Evolutionary conservation across 2,113 vertebrate genomes (phyloP).

Genomic region (Rhinopomastus cyanomelas): DNA sequence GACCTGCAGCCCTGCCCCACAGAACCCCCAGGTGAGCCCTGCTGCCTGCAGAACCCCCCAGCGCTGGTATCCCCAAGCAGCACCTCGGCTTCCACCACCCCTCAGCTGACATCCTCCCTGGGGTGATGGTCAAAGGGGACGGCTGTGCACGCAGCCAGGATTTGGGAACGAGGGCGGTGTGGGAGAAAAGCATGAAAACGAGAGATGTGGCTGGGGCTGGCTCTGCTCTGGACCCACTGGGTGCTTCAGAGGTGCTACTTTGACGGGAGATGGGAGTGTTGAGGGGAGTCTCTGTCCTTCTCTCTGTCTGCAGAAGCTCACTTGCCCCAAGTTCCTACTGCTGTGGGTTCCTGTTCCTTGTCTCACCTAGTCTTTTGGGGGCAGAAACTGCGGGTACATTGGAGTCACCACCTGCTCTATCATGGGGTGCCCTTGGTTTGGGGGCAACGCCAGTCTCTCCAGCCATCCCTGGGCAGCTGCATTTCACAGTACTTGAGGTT

Average conservation of each 20-base stretch:
- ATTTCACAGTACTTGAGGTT: rapidly evolving
- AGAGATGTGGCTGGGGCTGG: neutral
- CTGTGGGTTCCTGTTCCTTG: neutral
- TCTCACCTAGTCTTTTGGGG: neutral
- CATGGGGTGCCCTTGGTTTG: neutral
- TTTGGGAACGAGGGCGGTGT: neutral
- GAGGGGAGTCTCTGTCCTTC: neutral
- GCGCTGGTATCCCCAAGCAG: neutral
- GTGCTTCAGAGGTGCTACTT: neutral
- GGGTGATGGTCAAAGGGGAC: neutral
- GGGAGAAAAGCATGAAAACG: neutral
- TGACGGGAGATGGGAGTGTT: neutral
- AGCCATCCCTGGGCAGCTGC: neutral
- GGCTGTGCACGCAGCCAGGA: too few relatives aligned
- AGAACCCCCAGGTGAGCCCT: slow-evolving; percentile 86
- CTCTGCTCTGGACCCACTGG: rapidly evolving
- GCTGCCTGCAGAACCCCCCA: rapidly evolving
- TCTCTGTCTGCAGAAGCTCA: neutral
- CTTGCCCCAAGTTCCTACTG: neutral
- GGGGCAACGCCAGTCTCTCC: neutral
- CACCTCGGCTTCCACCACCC: neutral
- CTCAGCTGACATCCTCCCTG: too few relatives aligned
- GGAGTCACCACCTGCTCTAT: neutral
- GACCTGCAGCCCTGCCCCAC: slow-evolving; percentile 94
- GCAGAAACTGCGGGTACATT: neutral